Conservation (phyloP, 2,888 invertebrate genomes). For the Hemicrepidius hirtus region DNA sequence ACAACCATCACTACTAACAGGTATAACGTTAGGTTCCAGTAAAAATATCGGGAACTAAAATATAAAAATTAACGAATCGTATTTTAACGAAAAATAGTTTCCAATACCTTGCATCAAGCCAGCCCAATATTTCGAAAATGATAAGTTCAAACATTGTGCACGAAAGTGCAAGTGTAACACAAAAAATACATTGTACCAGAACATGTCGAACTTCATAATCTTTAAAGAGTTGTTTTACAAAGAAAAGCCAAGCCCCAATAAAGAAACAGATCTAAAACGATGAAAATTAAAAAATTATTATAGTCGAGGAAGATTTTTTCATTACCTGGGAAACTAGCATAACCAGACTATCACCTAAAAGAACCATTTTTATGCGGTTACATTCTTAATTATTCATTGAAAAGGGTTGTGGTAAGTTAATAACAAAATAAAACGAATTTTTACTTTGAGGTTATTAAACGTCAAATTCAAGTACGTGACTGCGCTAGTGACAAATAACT, state of each 20-base stretch:
- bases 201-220: slow-evolving; percentile 98
- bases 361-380: slow-evolving; percentile 78
- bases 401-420: neutral
- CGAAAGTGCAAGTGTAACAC: slow-evolving; percentile 95
- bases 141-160: slow-evolving; percentile 99
- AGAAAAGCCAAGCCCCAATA: slow-evolving; percentile 98
- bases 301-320: neutral
- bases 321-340: slow-evolving; percentile 47
- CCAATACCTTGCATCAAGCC: slow-evolving; percentile 91
- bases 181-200: slow-evolving; percentile 96
- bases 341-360: slow-evolving; percentile 74
- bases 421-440: neutral
- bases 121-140: slow-evolving; percentile 98
- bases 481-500: neutral
- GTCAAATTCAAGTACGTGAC: slow-evolving; percentile 38
- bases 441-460: slow-evolving; percentile 46
- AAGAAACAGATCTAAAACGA: slow-evolving; percentile 91
- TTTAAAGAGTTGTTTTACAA: slow-evolving; percentile 96
- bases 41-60: slow-evolving; percentile 91
- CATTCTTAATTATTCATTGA: slow-evolving; percentile 4
- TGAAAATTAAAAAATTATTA: slow-evolving; percentile 24
- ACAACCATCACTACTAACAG: slow-evolving; percentile 95
- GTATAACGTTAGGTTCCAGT: slow-evolving; percentile 96
- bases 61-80: slow-evolving; percentile 74
- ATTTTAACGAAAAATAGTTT: slow-evolving; percentile 45